A percentile compares a stretch with the other conserved stretches of the same genome.
Conservation (phyloP, 2,888 invertebrate genomes). For the Lithosia quadra region DNA sequence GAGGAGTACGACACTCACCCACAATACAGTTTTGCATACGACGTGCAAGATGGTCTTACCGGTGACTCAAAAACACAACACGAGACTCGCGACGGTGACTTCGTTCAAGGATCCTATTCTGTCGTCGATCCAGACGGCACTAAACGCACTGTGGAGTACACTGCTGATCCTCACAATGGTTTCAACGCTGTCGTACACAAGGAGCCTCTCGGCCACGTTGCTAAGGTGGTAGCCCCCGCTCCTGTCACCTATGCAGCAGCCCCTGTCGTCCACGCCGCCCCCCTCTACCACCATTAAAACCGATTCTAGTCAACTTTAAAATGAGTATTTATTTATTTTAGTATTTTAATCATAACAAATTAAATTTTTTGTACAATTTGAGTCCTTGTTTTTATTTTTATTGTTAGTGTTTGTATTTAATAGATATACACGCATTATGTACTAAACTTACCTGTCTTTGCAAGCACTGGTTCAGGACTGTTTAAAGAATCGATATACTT, state of each 20-base stretch:
- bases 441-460: neutral
- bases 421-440: neutral
- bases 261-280: conserved; percentile 82
- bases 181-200: conserved; percentile 83
- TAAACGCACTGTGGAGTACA: conserved; percentile 82
- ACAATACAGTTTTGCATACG: conserved; percentile 78
- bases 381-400: neutral
- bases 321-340: conserved; percentile 32
- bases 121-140: conserved; percentile 81
- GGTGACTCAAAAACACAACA: conserved; percentile 83
- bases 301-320: conserved; percentile 37
- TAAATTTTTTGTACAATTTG: conserved; percentile 13
- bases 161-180: conserved; percentile 80
- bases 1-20: conserved; percentile 67
- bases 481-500: neutral
- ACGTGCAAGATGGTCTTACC: conserved; percentile 72
- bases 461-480: neutral
- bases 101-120: conserved; percentile 82
- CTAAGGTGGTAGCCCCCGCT: conserved; percentile 60
- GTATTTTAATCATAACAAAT: conserved; percentile 13
- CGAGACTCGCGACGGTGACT: conserved; percentile 80
- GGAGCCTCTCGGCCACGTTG: conserved; percentile 70
- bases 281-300: conserved; percentile 85
- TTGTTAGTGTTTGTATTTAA: neutral
- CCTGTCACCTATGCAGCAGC: conserved; percentile 51